Evolutionary conservation across 2,888 invertebrate genomes (phyloP), one percentile per base, ranked within the genome.

Genomic region (Dorcus hopei): DNA sequence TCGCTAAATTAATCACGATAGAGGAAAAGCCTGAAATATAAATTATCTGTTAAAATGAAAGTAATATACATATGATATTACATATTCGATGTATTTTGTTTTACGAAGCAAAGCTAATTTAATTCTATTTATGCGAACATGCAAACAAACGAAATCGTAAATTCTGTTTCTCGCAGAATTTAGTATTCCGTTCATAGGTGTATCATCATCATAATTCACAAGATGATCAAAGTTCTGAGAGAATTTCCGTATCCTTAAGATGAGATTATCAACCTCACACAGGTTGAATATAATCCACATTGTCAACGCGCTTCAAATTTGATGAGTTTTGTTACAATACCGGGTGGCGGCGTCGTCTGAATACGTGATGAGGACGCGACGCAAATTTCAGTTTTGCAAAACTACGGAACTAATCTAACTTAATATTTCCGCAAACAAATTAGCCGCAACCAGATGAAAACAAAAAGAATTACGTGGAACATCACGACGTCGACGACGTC

Each of bases 241-340:
- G 73, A 73, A 74, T 72, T 72, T 73, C 73, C 75, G 74, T 72
- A 74, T 77, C 76, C 75, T 77, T 74, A 75, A 73, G 76, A 78
- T 74, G 74, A 77, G 77, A 77, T 78, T 78, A 77, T 77, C 76
- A 75, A 71, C 72, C 65, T 63, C 66, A 68, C 72, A 72, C 73
- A 72, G 74, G 73, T 74, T 73, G 71, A 72, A 72, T 74, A 74
- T 77, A 77, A 77, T 78, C 76, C 76, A 74, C 74, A 76, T 77
- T 76, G 77, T 78, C 78, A 77, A 77, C 77, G 76, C 74, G 49
- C 55, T 72, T 75, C 75, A 54, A 77, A 77, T 78, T 78, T 77
- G 78, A 78, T 77, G 78, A 77, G 77, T 77, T 76, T 77, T 73
- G 76, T 74, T 76, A 75, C 73, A 75, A 76, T 75, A 74, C 72